These are phyloP conservation scores for Frankliniella fusca DNA, from an alignment of 2,888 invertebrate species.

Conservation along the genomic window DNA sequence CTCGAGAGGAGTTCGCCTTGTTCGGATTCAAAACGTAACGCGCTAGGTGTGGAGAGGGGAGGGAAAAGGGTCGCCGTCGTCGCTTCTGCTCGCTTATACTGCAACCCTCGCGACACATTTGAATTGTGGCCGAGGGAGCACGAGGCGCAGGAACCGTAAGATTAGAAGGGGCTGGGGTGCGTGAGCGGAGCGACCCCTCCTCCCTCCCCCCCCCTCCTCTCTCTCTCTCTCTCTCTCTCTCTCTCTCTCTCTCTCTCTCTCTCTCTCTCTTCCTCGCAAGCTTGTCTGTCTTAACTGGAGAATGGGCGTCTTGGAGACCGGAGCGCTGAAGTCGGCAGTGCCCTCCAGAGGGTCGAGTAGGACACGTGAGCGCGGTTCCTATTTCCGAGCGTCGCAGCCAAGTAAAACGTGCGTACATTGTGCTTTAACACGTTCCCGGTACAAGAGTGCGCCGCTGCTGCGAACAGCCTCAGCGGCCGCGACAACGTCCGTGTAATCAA, in stretches of 20 bases:
- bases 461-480: too few relatives aligned
- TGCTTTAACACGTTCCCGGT: too few relatives aligned
- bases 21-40: too few relatives aligned
- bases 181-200: background rate
- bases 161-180: background rate
- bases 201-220: too few relatives aligned
- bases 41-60: too few relatives aligned
- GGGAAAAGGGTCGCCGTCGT: background rate
- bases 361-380: background rate
- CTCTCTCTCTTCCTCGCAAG: too few relatives aligned
- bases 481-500: too few relatives aligned
- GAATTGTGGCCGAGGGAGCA: slow-evolving; percentile 19
- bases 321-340: background rate
- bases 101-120: slow-evolving; percentile 9
- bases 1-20: too few relatives aligned
- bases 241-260: too few relatives aligned
- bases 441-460: too few relatives aligned
- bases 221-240: too few relatives aligned
- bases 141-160: background rate
- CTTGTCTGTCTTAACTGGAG: background rate
- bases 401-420: too few relatives aligned
- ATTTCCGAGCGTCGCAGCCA: background rate
- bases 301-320: background rate
- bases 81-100: background rate
- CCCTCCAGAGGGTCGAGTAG: background rate